Conservation (phyloP, 2,888 invertebrate species). For the Sminthurides aquaticus region DNA sequence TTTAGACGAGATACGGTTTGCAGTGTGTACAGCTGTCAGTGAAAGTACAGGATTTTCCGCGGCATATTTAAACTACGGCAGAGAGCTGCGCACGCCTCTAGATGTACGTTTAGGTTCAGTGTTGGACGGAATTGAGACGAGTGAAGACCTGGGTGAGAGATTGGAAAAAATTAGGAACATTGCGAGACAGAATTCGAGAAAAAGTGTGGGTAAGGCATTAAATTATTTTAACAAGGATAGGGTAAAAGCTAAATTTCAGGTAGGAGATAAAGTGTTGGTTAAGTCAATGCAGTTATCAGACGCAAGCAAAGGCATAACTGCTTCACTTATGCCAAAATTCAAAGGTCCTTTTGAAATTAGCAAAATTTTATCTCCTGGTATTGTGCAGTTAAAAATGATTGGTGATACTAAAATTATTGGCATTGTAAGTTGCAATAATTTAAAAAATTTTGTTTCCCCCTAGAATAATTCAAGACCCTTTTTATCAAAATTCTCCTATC, state of each 20-base stretch:
- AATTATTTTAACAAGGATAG: slow-evolving; percentile 12
- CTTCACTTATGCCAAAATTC: slow-evolving; percentile 6
- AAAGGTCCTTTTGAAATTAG: slow-evolving; percentile 27
- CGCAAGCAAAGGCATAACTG: slow-evolving; percentile 2
- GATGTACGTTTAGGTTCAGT: slow-evolving; percentile 16
- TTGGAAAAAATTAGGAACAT: background rate
- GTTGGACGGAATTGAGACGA: background rate
- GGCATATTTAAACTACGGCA: slow-evolving; percentile 25
- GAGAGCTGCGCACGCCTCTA: slow-evolving; percentile 25
- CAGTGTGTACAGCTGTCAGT: slow-evolving; percentile 16
- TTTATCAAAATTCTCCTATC: no score
- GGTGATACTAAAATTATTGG: no score
- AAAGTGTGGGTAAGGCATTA: background rate
- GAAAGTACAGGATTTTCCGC: slow-evolving; percentile 24
- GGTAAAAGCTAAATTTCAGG: background rate
- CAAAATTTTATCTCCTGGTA: no score
- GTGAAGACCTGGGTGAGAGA: background rate
- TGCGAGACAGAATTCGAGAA: background rate
- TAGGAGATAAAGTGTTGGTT: background rate
- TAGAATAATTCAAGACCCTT: no score
- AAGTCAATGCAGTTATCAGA: background rate
- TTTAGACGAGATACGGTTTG: slow-evolving; percentile 23
- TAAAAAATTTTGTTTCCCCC: no score
- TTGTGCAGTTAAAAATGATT: no score
- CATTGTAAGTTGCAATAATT: no score